These are phyloP conservation scores for Anser brachyrhynchus DNA, from an alignment of 2,113 vertebrate genomes.

Conservation along the genomic window DNA sequence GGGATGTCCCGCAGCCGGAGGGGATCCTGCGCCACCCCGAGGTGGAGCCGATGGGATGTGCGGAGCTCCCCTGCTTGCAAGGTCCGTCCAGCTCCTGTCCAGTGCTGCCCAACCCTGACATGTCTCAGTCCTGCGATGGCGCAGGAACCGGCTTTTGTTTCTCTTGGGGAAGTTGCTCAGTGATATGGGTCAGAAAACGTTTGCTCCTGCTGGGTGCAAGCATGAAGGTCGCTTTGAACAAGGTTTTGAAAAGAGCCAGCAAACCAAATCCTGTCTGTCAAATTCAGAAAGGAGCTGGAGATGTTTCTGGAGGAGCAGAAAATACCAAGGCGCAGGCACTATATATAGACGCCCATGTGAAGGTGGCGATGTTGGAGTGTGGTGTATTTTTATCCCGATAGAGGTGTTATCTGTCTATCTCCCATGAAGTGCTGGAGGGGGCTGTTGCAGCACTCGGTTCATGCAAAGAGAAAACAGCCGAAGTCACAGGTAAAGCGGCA, in stretches of 20 bases:
- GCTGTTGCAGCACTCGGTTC: slow-evolving; percentile 23
- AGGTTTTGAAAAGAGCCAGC: neutral
- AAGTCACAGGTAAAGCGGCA: neutral
- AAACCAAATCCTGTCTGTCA: slow-evolving; percentile 42
- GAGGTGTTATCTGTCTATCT: slow-evolving; percentile 68
- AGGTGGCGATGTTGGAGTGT: slow-evolving; percentile 65
- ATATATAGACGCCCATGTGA: slow-evolving; percentile 62
- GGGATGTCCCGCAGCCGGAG: fast-evolving
- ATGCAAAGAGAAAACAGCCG: neutral
- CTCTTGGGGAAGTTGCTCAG: too few relatives aligned
- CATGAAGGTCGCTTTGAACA: neutral
- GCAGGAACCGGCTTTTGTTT: fast-evolving
- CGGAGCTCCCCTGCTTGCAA: fast-evolving
- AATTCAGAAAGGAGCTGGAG: slow-evolving; percentile 10
- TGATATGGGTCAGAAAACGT: too few relatives aligned
- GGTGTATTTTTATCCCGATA: slow-evolving; percentile 65
- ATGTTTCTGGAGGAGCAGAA: slow-evolving; percentile 57
- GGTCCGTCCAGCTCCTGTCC: neutral
- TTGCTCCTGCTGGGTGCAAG: neutral
- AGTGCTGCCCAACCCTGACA: fast-evolving
- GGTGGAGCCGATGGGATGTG: neutral
- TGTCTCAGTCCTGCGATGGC: neutral
- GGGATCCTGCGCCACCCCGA: fast-evolving
- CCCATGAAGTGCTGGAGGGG: slow-evolving; percentile 43
- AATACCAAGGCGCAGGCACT: slow-evolving; percentile 48